Conservation (phyloP, 1,140 invertebrate species). For the Sweltsa coloradensis region DNA sequence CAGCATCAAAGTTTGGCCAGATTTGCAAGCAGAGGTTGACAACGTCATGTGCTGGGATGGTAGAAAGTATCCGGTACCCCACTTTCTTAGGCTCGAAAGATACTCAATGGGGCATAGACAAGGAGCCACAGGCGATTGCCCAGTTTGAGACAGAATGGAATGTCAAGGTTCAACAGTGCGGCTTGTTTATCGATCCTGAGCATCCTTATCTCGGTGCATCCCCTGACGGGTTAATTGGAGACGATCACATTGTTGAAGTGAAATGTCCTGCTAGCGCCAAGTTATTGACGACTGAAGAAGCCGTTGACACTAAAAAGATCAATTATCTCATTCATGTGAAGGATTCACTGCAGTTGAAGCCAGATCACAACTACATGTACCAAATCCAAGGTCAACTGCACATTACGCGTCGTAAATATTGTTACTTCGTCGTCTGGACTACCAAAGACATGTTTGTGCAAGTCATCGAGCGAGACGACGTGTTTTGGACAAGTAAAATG, state of each 20-base stretch:
- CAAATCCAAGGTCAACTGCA: constrained; percentile 21
- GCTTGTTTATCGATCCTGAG: constrained; percentile 16
- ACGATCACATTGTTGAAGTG: constrained; percentile 17
- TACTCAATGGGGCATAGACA: constrained; percentile 9
- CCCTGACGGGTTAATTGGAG: constrained; percentile 17
- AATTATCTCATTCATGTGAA: constrained; percentile 7
- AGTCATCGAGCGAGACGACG: no score
- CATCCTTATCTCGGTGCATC: constrained; percentile 14
- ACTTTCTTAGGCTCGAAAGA: constrained; percentile 1
- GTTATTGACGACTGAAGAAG: constrained; percentile 4
- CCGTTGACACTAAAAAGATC: constrained; percentile 4
- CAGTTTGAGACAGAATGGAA: not conserved
- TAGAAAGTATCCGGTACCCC: constrained; percentile 13
- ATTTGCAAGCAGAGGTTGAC: no score
- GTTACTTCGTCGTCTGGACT: constrained; percentile 20
- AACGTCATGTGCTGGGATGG: constrained; percentile 15
- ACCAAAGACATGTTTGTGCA: not conserved
- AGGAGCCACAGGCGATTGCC: constrained; percentile 9
- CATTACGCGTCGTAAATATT: constrained; percentile 17
- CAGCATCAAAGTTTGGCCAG: constrained; percentile 22
- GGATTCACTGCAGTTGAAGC: constrained; percentile 14
- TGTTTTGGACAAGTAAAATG: no score
- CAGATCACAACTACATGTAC: constrained; percentile 19
- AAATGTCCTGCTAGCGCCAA: constrained; percentile 18
- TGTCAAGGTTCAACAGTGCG: constrained; percentile 12